Conservation (phyloP, 2,113 vertebrate species). For the Paradoxurus hermaphroditus region DNA sequence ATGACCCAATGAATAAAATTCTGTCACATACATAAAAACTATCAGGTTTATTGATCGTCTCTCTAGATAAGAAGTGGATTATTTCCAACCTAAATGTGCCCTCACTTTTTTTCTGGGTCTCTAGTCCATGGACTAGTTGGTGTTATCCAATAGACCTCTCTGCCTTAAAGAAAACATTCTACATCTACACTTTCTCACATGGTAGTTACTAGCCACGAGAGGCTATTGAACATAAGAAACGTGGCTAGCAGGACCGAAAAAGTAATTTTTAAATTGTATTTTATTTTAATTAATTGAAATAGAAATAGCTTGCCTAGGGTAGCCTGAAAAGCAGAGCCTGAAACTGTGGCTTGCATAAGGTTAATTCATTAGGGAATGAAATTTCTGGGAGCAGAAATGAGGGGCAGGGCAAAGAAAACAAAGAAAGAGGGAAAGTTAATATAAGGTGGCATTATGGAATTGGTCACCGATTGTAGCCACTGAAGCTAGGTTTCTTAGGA, state of each 20-base stretch:
- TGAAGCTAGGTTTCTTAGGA: background rate
- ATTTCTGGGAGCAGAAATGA: background rate
- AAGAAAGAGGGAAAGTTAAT: background rate
- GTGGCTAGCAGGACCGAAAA: background rate
- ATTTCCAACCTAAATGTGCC: background rate
- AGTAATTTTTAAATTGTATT: background rate
- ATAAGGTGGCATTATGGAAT: background rate
- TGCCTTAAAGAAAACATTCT: background rate
- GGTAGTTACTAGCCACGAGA: background rate
- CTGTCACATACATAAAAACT: background rate
- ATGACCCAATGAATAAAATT: background rate
- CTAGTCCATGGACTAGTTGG: background rate
- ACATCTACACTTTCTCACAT: background rate
- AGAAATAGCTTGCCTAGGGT: background rate
- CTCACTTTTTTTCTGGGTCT: background rate
- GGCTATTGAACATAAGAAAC: background rate
- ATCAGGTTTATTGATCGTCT: background rate
- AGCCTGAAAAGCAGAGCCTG: background rate
- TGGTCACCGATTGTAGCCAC: background rate
- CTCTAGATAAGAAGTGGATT: background rate
- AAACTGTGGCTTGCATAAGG: background rate
- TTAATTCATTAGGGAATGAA: background rate
- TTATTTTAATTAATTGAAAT: background rate
- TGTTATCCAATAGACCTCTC: background rate
- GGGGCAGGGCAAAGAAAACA: background rate